Conservation (phyloP, 1,140 invertebrate genomes). For the Drosophila parvula region DNA sequence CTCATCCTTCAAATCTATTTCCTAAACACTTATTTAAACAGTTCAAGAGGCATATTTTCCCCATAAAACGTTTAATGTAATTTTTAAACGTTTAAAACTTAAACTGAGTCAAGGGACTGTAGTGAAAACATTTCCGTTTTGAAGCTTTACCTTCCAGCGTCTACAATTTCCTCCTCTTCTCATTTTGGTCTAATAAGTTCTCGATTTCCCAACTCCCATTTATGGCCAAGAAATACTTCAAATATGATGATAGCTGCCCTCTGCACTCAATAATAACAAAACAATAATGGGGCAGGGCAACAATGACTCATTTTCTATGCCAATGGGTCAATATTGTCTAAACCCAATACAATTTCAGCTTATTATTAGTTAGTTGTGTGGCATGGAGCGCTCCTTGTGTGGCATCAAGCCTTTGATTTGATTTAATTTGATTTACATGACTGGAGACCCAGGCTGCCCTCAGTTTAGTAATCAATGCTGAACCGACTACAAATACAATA, state of each 20-base stretch:
- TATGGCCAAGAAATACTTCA: slow-evolving; percentile 3
- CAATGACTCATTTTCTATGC: slow-evolving; percentile 36
- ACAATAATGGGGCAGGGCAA: slow-evolving; percentile 16
- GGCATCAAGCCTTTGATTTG: neutral
- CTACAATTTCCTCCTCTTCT: slow-evolving; percentile 11
- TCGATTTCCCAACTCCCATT: neutral
- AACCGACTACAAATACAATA: slow-evolving; percentile 43
- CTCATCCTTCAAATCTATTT: neutral
- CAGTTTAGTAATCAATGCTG: slow-evolving; percentile 40
- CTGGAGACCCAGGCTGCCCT: neutral
- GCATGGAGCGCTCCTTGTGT: neutral
- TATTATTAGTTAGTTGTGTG: slow-evolving; percentile 30
- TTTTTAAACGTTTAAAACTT: too few species aligned
- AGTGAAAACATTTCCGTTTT: neutral
- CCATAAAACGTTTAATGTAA: too few species aligned
- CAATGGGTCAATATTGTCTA: slow-evolving; percentile 21
- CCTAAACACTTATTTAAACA: neutral
- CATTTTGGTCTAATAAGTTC: slow-evolving; percentile 12
- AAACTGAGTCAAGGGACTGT: neutral
- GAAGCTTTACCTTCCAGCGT: too few species aligned
- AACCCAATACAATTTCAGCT: slow-evolving; percentile 38
- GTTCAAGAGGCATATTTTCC: too few species aligned
- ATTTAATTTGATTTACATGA: slow-evolving; percentile 44
- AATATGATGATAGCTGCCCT: slow-evolving; percentile 4
- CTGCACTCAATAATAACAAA: slow-evolving; percentile 23